phyloP scores from a whole-genome alignment of 92 coral and sea anemone genomes.

The Phymanthus crucifer region DNA sequence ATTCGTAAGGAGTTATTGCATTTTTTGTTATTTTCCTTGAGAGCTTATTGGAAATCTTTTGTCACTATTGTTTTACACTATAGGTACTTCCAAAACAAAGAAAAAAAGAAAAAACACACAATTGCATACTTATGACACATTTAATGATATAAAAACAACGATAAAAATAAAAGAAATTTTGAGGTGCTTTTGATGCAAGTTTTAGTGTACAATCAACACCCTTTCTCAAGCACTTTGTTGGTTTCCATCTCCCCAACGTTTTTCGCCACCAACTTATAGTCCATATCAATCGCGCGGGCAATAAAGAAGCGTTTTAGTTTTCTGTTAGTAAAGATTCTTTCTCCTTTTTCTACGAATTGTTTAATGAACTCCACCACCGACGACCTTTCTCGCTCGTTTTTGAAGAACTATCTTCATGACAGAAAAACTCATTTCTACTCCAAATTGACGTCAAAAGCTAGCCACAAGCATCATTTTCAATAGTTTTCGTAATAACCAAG shows the following conservation, averaged over 20 bases:
- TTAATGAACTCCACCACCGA: background rate
- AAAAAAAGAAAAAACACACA: background rate
- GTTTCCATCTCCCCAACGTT: background rate
- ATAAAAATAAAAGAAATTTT: background rate
- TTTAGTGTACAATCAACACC: background rate
- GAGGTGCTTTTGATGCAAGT: too few species aligned
- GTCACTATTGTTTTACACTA: background rate
- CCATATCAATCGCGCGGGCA: too few species aligned
- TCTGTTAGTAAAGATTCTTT: background rate
- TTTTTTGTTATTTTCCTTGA: background rate
- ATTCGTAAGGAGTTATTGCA: background rate
- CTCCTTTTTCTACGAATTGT: background rate
- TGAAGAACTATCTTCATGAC: background rate
- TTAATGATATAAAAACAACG: background rate
- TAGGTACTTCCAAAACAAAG: background rate
- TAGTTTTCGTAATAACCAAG: background rate
- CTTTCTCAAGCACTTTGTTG: background rate
- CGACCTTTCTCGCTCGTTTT: background rate
- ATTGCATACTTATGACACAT: background rate
- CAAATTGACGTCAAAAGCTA: background rate
- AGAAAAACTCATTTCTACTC: background rate
- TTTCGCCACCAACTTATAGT: too few species aligned
- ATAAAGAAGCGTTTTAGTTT: too few species aligned
- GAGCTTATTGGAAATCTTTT: background rate
- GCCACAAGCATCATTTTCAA: background rate